These are phyloP conservation scores for Spilogale gracilis DNA, from an alignment of 2,113 vertebrate species.

Conservation along the genomic window DNA sequence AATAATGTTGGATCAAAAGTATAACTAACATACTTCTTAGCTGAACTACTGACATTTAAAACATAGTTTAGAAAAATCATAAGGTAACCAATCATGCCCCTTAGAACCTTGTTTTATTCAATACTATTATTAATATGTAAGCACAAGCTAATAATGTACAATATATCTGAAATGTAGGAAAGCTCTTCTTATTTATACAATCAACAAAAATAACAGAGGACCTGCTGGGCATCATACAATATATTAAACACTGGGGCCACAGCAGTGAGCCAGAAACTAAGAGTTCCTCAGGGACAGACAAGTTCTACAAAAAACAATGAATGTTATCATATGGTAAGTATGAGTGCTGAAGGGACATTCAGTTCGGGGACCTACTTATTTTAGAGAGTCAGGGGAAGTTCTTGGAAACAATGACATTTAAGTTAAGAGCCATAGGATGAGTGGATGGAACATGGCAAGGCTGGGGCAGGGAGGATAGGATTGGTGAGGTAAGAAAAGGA, in stretches of 20 bases:
- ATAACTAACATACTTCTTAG: constrained; percentile 33
- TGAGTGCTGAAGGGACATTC: not conserved
- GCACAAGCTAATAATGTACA: not conserved
- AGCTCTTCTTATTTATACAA: not conserved
- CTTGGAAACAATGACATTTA: not conserved
- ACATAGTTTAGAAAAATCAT: constrained; percentile 9
- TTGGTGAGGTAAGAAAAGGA: not conserved
- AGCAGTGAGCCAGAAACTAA: not conserved
- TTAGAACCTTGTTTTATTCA: constrained; percentile 50
- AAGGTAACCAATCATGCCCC: not conserved
- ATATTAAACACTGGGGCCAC: not conserved
- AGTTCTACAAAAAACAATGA: not conserved
- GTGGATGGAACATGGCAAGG: not conserved
- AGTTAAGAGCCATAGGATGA: not conserved
- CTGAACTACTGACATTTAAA: constrained; percentile 50
- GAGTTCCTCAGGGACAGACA: not conserved
- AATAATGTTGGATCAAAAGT: not conserved
- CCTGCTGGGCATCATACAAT: not conserved
- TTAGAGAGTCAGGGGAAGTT: not conserved
- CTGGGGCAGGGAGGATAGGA: not conserved
- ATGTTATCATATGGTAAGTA: not conserved
- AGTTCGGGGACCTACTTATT: not conserved
- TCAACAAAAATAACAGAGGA: not conserved
- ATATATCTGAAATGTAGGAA: constrained; percentile 36
- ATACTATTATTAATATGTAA: not conserved